phyloP scores from a whole-genome alignment of 2,797 vertebrate genomes.

The Tamandua tetradactyla region DNA sequence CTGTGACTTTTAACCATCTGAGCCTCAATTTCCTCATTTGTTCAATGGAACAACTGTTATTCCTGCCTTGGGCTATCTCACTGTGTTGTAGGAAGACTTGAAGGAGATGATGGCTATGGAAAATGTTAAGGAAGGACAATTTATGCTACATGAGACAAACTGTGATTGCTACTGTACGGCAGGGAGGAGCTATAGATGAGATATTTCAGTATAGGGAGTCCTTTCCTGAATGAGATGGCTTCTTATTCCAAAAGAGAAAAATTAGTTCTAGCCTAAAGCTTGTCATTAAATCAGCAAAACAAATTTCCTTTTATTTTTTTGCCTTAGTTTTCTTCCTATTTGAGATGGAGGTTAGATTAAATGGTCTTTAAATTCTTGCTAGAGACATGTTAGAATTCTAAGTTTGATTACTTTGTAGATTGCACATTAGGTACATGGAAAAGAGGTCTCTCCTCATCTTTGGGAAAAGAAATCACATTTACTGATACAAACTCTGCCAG shows the following conservation, averaged over 20 bases:
- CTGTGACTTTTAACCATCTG: not conserved
- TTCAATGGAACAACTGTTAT: not conserved
- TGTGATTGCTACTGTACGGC: not conserved
- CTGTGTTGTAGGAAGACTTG: not conserved
- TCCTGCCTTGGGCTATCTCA: not conserved
- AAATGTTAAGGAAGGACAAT: not conserved
- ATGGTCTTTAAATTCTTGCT: not conserved
- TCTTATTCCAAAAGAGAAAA: slow-evolving; percentile 43
- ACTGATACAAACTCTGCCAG: not conserved
- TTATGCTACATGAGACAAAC: not conserved
- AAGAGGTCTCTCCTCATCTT: not conserved
- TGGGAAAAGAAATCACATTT: not conserved
- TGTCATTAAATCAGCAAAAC: slow-evolving; percentile 30
- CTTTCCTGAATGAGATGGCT: not conserved
- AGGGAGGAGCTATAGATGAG: not conserved
- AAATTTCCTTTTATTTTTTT: not conserved
- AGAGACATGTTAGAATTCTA: not conserved
- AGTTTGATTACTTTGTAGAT: not conserved
- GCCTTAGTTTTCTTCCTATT: slow-evolving; percentile 52
- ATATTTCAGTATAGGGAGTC: not conserved
- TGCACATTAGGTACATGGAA: not conserved
- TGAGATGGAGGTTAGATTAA: not conserved
- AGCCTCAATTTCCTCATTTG: not conserved
- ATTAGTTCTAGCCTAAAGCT: slow-evolving; percentile 28
- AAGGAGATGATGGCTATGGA: not conserved